A percentile compares a stretch with the other conserved stretches of the same genome.
phyloP scores from a whole-genome alignment of 1,140 invertebrate species.

The Bombus waltoni region DNA sequence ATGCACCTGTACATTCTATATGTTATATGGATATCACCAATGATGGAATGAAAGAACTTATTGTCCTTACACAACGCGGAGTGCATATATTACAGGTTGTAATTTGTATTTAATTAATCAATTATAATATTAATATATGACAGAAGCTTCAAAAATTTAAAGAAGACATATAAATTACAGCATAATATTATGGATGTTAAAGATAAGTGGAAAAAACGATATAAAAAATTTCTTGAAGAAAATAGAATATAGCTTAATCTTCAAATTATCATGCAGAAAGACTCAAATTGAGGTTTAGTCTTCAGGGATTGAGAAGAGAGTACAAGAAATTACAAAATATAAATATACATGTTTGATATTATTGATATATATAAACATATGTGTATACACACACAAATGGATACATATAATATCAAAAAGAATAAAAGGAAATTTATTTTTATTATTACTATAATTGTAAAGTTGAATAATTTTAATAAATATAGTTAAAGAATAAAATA shows the following conservation, averaged over 20 bases:
- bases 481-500: background rate
- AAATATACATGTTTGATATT: conserved; percentile 13
- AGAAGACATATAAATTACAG: conserved; percentile 63
- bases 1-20: conserved; percentile 86
- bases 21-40: conserved; percentile 87
- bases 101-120: background rate
- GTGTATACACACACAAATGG: background rate
- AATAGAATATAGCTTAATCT: conserved; percentile 21
- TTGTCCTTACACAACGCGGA: conserved; percentile 87
- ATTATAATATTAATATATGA: conserved; percentile 23
- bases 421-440: conserved; percentile 35
- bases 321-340: background rate
- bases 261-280: background rate
- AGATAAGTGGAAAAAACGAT: conserved; percentile 72
- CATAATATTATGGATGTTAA: conserved; percentile 74
- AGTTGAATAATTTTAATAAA: conserved; percentile 23
- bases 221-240: conserved; percentile 54
- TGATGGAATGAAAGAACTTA: conserved; percentile 87
- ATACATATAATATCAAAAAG: conserved; percentile 1
- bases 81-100: conserved; percentile 87
- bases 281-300: background rate
- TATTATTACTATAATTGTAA: conserved; percentile 10
- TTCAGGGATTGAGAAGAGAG: background rate
- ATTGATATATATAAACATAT: background rate
- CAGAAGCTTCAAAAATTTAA: conserved; percentile 11